Conservation (phyloP, 2,797 vertebrate species). For the Helarctos malayanus region DNA sequence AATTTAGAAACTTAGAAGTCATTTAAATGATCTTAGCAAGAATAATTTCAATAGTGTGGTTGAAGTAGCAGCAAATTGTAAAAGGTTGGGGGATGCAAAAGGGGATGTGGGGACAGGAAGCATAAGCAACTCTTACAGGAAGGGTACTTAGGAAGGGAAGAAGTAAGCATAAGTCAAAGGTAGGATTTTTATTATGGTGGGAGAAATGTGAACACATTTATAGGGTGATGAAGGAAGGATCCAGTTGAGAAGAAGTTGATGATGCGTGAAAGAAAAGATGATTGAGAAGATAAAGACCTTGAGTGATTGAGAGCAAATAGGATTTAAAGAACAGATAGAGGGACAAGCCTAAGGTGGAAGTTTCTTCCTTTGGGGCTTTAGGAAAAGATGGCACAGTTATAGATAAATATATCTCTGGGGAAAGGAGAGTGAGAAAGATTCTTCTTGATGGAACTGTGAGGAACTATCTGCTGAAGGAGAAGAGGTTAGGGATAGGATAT, state of each 20-base stretch:
- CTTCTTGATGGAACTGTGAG: slow-evolving; percentile 1
- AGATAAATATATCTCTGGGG: background rate
- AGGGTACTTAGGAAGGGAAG: background rate
- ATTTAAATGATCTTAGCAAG: background rate
- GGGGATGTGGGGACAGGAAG: background rate
- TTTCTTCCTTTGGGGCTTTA: background rate
- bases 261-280: background rate
- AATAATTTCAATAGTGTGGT: background rate
- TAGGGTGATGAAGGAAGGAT: background rate
- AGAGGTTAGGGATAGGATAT: background rate
- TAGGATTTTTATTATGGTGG: background rate
- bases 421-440: slow-evolving; percentile 34
- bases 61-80: background rate
- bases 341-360: background rate
- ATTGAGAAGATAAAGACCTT: background rate
- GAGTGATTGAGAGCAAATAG: background rate
- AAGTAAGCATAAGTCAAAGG: background rate
- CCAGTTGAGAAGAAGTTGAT: background rate
- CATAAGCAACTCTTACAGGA: background rate
- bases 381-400: background rate
- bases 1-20: background rate
- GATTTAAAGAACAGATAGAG: slow-evolving; percentile 2
- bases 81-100: background rate
- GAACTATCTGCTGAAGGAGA: slow-evolving; percentile 1
- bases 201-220: background rate